Conservation (phyloP, 2,888 invertebrate genomes). For the Anoncus sp. region DNA sequence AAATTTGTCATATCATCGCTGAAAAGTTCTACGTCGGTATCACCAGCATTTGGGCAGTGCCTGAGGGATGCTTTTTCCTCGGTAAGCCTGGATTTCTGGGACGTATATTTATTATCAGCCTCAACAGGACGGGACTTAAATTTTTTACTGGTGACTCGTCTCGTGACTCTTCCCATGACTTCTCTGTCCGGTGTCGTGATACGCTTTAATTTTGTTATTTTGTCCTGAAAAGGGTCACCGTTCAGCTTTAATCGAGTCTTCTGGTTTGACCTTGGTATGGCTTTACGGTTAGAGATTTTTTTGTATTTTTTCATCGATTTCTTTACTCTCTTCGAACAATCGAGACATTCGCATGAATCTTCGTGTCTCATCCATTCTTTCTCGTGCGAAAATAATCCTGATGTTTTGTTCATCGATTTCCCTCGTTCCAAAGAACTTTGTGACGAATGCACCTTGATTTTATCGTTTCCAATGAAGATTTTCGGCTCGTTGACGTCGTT, state of each 20-base stretch:
- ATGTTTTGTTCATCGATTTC: conserved; percentile 2
- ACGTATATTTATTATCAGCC: conserved; percentile 26
- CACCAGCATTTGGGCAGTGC: not conserved
- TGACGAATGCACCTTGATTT: not conserved
- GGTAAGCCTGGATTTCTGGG: conserved; percentile 13
- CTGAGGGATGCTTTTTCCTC: conserved; percentile 32
- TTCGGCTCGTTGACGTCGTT: not conserved
- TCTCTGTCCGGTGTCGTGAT: not conserved
- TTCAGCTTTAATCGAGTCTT: conserved; percentile 3
- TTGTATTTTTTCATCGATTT: conserved; percentile 2
- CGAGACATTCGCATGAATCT: conserved; percentile 44
- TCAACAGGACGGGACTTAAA: conserved; percentile 12
- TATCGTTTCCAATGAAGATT: not conserved
- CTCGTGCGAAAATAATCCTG: not conserved
- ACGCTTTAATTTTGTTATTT: not conserved
- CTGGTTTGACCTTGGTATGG: not conserved
- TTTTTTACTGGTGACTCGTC: conserved; percentile 17
- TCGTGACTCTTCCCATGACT: conserved; percentile 1
- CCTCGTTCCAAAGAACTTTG: conserved; percentile 4
- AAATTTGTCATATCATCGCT: conserved; percentile 24
- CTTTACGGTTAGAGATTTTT: not conserved
- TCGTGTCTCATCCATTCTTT: not conserved
- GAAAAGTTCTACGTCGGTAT: conserved; percentile 25
- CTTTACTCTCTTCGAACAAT: conserved; percentile 23
- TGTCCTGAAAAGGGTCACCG: not conserved